phyloP scores from a whole-genome alignment of 2,797 vertebrate genomes.

The Esox masquinongy region DNA sequence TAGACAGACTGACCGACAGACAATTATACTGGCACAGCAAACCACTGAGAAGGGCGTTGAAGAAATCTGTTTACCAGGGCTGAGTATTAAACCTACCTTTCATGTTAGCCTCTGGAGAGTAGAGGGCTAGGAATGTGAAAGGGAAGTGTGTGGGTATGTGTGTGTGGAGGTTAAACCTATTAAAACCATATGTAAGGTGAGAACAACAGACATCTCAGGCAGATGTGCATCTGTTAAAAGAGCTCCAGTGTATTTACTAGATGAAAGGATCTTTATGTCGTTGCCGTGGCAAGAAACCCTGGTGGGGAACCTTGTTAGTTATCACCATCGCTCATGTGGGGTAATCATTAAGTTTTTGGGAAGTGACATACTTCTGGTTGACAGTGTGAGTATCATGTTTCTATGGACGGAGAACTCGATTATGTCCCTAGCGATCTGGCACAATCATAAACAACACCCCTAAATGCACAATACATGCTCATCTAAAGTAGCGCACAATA shows the following conservation, averaged over 20 bases:
- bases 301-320: background rate
- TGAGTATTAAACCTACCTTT: background rate
- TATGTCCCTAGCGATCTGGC: background rate
- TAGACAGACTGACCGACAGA: background rate
- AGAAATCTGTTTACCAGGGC: constrained; percentile 12
- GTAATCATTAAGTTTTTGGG: background rate
- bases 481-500: background rate
- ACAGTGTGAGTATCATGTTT: background rate
- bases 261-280: background rate
- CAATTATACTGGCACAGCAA: background rate
- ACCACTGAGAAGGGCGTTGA: too few species aligned
- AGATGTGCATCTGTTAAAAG: constrained; percentile 5
- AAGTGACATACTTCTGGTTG: background rate
- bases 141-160: background rate
- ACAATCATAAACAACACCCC: background rate
- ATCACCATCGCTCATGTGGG: background rate
- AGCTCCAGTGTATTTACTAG: background rate
- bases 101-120: background rate
- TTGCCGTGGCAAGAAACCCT: background rate
- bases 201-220: constrained; percentile 9
- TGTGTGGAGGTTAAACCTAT: constrained; percentile 3
- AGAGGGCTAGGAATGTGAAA: background rate
- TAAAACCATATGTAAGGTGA: constrained; percentile 17
- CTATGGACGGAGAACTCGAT: background rate
- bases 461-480: background rate